A percentile compares a stretch with the other conserved stretches of the same genome.
These are phyloP conservation scores for Nannospalax galili DNA, from an alignment of 2,113 vertebrate species.

Conservation along the genomic window DNA sequence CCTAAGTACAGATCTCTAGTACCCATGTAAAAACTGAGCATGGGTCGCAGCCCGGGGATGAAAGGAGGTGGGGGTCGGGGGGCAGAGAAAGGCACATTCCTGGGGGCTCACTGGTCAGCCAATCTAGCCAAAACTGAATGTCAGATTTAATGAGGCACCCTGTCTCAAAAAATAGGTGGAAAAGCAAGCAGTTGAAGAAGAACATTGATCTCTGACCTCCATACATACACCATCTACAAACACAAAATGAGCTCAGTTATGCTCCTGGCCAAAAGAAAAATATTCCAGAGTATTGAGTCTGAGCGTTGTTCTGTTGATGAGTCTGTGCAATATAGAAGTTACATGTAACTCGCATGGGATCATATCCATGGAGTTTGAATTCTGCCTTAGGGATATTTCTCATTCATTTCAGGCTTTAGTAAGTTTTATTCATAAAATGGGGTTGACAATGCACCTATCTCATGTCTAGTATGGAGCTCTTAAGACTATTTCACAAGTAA, in stretches of 20 bases:
- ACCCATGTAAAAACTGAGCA: not conserved
- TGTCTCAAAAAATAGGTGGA: not conserved
- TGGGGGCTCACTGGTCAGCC: not conserved
- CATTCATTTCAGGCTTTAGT: not conserved
- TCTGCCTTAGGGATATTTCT: not conserved
- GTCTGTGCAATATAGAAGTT: not conserved
- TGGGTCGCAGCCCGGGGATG: not conserved
- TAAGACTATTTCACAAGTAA: constrained; percentile 27
- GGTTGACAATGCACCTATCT: not conserved
- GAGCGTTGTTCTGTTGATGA: not conserved
- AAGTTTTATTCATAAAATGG: not conserved
- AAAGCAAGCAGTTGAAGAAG: not conserved
- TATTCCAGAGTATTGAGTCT: too few relatives aligned
- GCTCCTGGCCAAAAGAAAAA: constrained; percentile 17
- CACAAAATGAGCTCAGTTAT: not conserved
- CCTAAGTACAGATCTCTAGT: not conserved
- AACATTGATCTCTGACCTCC: too few relatives aligned
- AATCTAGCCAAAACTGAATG: not conserved
- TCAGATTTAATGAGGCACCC: not conserved
- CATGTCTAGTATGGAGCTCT: not conserved
- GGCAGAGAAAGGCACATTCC: not conserved
- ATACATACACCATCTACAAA: not conserved
- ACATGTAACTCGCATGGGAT: not conserved
- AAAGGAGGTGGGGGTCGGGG: too few relatives aligned
- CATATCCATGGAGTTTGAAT: not conserved